Percentiles rank a stretch among this genome's conserved stretches.
Conservation (phyloP, 2,888 invertebrate genomes). For the Anagyrus pseudococci region DNA sequence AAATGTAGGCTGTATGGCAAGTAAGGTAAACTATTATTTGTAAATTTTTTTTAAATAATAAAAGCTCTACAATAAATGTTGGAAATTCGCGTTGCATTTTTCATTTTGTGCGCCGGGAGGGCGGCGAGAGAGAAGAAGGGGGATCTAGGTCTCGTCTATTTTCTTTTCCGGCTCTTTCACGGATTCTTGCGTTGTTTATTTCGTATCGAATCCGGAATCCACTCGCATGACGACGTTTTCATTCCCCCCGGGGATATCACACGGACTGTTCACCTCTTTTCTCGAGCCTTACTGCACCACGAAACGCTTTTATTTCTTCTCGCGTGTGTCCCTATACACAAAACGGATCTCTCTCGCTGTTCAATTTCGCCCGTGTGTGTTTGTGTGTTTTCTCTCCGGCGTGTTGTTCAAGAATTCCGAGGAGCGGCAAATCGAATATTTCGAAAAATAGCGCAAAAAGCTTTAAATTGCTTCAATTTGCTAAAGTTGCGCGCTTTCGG, state of each 20-base stretch:
- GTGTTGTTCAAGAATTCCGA: too few species aligned
- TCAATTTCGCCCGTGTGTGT: constrained; percentile 20
- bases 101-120: too few species aligned
- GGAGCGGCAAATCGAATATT: too few species aligned
- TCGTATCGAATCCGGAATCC: constrained; percentile 52
- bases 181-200: constrained; percentile 51
- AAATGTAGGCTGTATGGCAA: too few species aligned
- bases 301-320: constrained; percentile 29
- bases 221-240: constrained; percentile 49
- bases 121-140: too few species aligned
- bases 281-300: constrained; percentile 35
- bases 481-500: too few species aligned
- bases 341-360: constrained; percentile 25
- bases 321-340: constrained; percentile 24
- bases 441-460: too few species aligned
- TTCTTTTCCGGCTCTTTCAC: constrained; percentile 38
- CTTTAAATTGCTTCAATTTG: too few species aligned
- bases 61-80: too few species aligned
- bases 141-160: constrained; percentile 20
- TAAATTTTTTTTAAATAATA: too few species aligned
- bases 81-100: too few species aligned
- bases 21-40: too few species aligned
- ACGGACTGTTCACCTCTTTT: constrained; percentile 45
- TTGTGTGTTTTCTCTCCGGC: background rate
- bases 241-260: constrained; percentile 46